Evolutionary conservation across 2,113 vertebrate species (phyloP), one percentile per base, ranked within the genome.

Genomic region (Periophthalmodon schlosseri): DNA sequence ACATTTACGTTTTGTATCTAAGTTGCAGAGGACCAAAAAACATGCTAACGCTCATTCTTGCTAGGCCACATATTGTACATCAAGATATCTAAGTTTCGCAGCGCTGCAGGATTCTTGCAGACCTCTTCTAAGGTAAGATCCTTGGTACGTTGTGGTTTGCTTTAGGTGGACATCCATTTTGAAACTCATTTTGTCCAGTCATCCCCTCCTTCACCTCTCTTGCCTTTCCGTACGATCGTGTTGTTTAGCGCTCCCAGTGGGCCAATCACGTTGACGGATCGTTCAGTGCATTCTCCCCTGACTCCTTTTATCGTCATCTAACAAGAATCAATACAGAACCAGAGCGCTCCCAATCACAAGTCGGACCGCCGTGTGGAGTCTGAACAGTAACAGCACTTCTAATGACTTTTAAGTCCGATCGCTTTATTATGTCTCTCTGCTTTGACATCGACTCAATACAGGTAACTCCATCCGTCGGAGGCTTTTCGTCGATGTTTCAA

Each of bases 201-300:
- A 18, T 28, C 28, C 1, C 60, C 28, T 16, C 14, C 24, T 34
- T 2, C 28, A 18, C 28, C 28, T 18, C 60, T 34, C 60, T 34
- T 34, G 28, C 34, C 60, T 34, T 63, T 34, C 28, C 18, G 60
- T 34, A 18, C 34, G 7, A 39, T 65, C 18, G n/a, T 44, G 63
- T 39, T 20, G 18, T n/a, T n/a, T n/a, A 20, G 16, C 34, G 15
- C 3, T 21, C 63, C 63, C 63, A 44, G 18, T 20, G 7, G 63
- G 44, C 34, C 63, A 65, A 39, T 65, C 34, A n/a, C 3, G 63
- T 12, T 65, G 63, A 65, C 63, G n/a, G 63, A 39, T 65, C 34
- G n/a, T 12, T 39, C 18, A 12, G 18, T 3, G 63, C 12, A 18
- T 65, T 39, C 9, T 65, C 63, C 63, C 34, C 63, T 39, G 63